Base-by-base conservation (phyloP, 2,113 vertebrate species). In the Sorex araneus region DNA sequence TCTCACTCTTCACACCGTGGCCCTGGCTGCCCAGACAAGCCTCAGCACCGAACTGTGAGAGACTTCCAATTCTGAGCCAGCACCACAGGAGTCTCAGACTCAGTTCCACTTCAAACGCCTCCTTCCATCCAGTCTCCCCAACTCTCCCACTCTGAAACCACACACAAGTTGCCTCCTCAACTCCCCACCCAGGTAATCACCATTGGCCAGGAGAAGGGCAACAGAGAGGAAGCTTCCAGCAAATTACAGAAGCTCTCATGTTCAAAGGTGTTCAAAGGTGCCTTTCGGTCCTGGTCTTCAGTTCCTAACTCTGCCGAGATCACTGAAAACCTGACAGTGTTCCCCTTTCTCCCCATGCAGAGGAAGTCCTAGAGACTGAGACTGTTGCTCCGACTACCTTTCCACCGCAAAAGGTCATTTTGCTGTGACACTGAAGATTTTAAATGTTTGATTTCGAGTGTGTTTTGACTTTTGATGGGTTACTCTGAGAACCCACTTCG, bases 401-500 rank as follows among this genome's bases (percentile, higher is more conserved):
- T 79, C 77, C 9, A 0, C 28, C 57, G 78, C 25, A 75, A 90
- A 83, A 84, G 60, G 76, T 84, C 74, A 79, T 74, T 40, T 40
- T 40, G 40, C 91, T 63, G 84, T 86, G 87, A 91, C 64, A 76
- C 5, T 83, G 91, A 89, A 70, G 54, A 92, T 83, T 91, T 85
- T 74, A 91, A 86, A 70, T 75, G 66, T 83, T 64, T 28, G 66
- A 28, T 69, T 67, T 43, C 70, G 50, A 64, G 27, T 67, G 43
- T 47, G 57, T 79, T 91, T 89, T 66, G 91, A 63, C 15, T 83
- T 96, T 74, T 45, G 40, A 57, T 40, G 71, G 47, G 16, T 81
- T 89, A 84, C 88, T 84, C 78, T 86, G 81, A 93, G 85, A 93
- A 96, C 89, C 88, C 71, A 86, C 85, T 83, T 79, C 66, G 67